Evolutionary conservation across 1,140 invertebrate genomes (phyloP).

Genomic region (Belonocnema kinseyi): DNA sequence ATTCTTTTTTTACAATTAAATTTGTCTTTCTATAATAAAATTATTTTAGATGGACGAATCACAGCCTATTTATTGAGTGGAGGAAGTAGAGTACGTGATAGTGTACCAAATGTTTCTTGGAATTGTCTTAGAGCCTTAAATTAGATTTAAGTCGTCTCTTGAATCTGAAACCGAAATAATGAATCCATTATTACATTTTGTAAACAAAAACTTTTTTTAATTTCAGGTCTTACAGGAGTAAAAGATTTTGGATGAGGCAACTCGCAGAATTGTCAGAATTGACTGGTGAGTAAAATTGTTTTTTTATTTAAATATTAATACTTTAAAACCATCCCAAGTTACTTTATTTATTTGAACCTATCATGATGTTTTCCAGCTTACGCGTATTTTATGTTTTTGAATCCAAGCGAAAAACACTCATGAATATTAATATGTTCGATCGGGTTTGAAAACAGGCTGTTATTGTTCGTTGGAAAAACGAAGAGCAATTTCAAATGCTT

Average conservation of each 20-base stretch:
- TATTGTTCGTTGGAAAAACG: conserved; percentile 22
- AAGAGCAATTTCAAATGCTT: conserved; percentile 30
- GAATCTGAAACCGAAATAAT: background rate
- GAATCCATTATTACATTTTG: background rate
- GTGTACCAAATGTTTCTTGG: background rate
- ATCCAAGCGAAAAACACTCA: conserved; percentile 27
- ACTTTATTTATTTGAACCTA: background rate
- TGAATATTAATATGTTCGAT: conserved; percentile 27
- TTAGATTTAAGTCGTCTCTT: background rate
- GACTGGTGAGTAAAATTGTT: conserved; percentile 53
- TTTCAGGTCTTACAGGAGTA: conserved; percentile 56
- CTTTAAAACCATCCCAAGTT: background rate
- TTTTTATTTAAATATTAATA: conserved; percentile 4
- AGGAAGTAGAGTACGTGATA: background rate
- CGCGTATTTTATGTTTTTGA: conserved; percentile 3
- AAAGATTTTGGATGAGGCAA: conserved; percentile 67
- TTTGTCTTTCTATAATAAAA: too few relatives aligned
- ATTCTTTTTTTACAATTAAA: background rate
- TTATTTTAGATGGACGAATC: background rate
- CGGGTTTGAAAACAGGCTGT: conserved; percentile 23
- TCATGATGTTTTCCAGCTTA: background rate
- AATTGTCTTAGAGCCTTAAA: conserved; percentile 8
- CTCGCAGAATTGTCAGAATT: conserved; percentile 59
- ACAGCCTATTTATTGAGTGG: conserved; percentile 1
- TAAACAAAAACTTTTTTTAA: conserved; percentile 11